phyloP scores from a whole-genome alignment of 1,140 invertebrate species.

The Acromyrmex heyeri region DNA sequence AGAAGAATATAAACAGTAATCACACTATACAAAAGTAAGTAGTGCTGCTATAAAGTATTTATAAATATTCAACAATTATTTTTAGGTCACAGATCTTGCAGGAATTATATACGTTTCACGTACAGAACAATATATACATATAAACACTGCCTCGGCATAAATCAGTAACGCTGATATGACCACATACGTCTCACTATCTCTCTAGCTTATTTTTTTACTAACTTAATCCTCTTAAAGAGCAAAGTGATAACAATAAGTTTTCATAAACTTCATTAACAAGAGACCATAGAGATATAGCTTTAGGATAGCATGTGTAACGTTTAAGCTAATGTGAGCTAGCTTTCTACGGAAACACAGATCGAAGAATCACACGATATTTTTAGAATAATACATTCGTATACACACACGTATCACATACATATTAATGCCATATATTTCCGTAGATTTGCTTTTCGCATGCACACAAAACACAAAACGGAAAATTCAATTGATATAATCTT shows the following conservation, averaged over 20 bases:
- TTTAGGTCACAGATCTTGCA: slow-evolving; percentile 68
- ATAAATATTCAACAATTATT: slow-evolving; percentile 72
- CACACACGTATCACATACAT: slow-evolving; percentile 75
- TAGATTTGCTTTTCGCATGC: slow-evolving; percentile 50
- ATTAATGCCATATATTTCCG: slow-evolving; percentile 69
- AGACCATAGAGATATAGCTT: slow-evolving; percentile 61
- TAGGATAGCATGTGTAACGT: slow-evolving; percentile 55
- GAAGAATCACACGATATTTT: slow-evolving; percentile 54
- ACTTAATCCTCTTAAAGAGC: slow-evolving; percentile 52
- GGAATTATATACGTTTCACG: slow-evolving; percentile 66
- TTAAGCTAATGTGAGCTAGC: slow-evolving; percentile 60
- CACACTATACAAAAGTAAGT: slow-evolving; percentile 55
- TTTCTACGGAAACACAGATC: slow-evolving; percentile 59
- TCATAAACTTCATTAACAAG: slow-evolving; percentile 61
- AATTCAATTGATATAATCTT: slow-evolving; percentile 7
- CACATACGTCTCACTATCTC: slow-evolving; percentile 9
- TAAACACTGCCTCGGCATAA: slow-evolving; percentile 59
- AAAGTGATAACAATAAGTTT: slow-evolving; percentile 51
- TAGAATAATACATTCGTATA: slow-evolving; percentile 68
- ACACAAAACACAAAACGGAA: slow-evolving; percentile 16
- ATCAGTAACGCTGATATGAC: slow-evolving; percentile 59
- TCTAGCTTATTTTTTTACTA: slow-evolving; percentile 30
- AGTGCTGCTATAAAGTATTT: slow-evolving; percentile 74
- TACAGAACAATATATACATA: slow-evolving; percentile 72
- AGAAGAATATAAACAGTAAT: slow-evolving; percentile 27